These are phyloP conservation scores for Montipora capricornis DNA, from an alignment of 64 coral and sea anemone species.

Conservation along the genomic window DNA sequence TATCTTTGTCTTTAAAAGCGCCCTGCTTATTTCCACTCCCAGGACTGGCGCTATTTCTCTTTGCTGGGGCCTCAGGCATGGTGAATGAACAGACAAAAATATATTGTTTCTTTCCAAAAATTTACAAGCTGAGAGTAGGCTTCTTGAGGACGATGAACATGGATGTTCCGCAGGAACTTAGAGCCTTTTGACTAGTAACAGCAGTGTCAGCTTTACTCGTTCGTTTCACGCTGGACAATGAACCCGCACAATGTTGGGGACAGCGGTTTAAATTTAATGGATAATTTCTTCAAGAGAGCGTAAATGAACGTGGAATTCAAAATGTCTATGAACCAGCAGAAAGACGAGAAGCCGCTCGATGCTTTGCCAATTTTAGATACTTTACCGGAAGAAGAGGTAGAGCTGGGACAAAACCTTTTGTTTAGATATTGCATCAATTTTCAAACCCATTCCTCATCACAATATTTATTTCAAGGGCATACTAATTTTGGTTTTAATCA, in stretches of 20 bases:
- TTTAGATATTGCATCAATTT: too few relatives aligned
- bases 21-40: slow-evolving; percentile 45
- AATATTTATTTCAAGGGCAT: too few relatives aligned
- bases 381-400: slow-evolving; percentile 9
- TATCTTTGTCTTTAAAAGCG: slow-evolving; percentile 99
- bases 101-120: neutral
- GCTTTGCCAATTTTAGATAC: neutral
- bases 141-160: slow-evolving; percentile 2
- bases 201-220: too few relatives aligned
- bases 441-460: too few relatives aligned
- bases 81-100: slow-evolving; percentile 9
- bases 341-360: neutral
- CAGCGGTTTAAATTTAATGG: neutral
- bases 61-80: slow-evolving; percentile 81
- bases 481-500: too few relatives aligned
- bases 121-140: neutral
- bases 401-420: neutral
- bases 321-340: neutral
- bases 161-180: neutral
- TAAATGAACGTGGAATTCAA: neutral
- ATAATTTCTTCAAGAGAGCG: neutral
- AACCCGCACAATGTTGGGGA: neutral
- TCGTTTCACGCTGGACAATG: too few relatives aligned
- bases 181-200: too few relatives aligned
- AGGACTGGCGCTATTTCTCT: slow-evolving; percentile 36